Evolutionary conservation across 1,140 invertebrate species (phyloP).

Genomic region (Drosophila triauraria): DNA sequence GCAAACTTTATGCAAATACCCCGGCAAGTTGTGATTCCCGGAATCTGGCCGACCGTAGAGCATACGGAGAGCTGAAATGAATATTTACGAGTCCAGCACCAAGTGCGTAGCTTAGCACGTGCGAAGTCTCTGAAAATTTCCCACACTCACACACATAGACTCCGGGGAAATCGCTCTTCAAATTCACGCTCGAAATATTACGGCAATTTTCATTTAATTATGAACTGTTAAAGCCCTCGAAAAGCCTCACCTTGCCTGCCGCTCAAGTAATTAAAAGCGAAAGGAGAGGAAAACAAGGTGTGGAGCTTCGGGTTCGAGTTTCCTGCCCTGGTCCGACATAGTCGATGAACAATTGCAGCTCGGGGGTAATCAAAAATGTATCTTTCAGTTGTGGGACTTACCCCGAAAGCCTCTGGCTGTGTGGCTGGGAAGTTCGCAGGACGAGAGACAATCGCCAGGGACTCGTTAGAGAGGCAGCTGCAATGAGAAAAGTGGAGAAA

Average conservation of each 20-base stretch:
- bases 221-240: constrained; percentile 56
- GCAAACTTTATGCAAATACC: constrained; percentile 79
- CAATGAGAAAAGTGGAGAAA: constrained; percentile 56
- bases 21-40: constrained; percentile 41
- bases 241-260: background rate
- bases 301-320: constrained; percentile 1
- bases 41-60: constrained; percentile 18
- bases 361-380: constrained; percentile 73
- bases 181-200: constrained; percentile 78
- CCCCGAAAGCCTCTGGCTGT: constrained; percentile 37
- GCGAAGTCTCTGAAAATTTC: constrained; percentile 72
- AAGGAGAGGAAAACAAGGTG: constrained; percentile 42
- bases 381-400: constrained; percentile 63
- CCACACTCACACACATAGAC: constrained; percentile 53
- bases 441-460: constrained; percentile 45
- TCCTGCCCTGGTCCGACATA: background rate
- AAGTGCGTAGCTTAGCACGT: constrained; percentile 63
- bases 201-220: constrained; percentile 81
- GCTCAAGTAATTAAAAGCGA: constrained; percentile 68
- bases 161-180: constrained; percentile 50
- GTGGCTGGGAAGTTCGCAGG: constrained; percentile 1
- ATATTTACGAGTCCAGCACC: constrained; percentile 67
- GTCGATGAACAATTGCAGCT: constrained; percentile 53
- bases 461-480: constrained; percentile 70
- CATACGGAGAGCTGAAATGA: constrained; percentile 72